Evolutionary conservation across 1,140 invertebrate species (phyloP), one percentile per base, ranked within the genome.

Genomic region (Drosophila parabipectinata): DNA sequence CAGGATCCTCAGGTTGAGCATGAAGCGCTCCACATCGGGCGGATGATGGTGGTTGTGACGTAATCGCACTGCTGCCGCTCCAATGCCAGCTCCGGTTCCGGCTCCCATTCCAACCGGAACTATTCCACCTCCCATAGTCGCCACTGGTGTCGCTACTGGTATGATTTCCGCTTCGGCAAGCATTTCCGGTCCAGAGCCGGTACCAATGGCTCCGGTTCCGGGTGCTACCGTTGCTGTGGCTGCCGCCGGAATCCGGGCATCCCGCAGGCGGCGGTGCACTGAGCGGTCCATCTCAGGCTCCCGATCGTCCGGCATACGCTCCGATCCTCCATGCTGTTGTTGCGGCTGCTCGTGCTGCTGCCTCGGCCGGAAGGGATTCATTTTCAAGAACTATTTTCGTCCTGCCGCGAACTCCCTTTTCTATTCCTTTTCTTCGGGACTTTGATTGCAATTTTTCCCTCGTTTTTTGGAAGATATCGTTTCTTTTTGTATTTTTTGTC

Each of bases 1-100:
- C 8, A 79, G 26, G 3, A 61, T 51, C 3, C 72, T 37, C 32
- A 83, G 9, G 8, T 76, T 78, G 32, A 76, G 24, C 7, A 79
- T 47, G 21, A 50, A 83, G 0, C 44, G 44, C 9, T 47, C 72
- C 48, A 67, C 54, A 37, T 80, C 62, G 14, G 45, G 10, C 4
- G 47, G 64, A 48, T 72, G 54, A 14, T 63, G 54, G 12, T 21
- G 45, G 6, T 10, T 37, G 10, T 47, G n/a, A 21, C 39, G 59
- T 44, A 77, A 8, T 2, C 44, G 18, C n/a, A 21, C 44, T 4
- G 15, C 44, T 9, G 41, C 41, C 41, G 6, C 8, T 9, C 14
- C 41, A 14, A n/a, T 44, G 8, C 39, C 39, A 41, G 12, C n/a
- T 57, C 54, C 30, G 1, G 30, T 32, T 7, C 30, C 30, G 8